Base-by-base conservation (phyloP, 2,113 vertebrate species). In the Myrmophylax atrothorax region DNA sequence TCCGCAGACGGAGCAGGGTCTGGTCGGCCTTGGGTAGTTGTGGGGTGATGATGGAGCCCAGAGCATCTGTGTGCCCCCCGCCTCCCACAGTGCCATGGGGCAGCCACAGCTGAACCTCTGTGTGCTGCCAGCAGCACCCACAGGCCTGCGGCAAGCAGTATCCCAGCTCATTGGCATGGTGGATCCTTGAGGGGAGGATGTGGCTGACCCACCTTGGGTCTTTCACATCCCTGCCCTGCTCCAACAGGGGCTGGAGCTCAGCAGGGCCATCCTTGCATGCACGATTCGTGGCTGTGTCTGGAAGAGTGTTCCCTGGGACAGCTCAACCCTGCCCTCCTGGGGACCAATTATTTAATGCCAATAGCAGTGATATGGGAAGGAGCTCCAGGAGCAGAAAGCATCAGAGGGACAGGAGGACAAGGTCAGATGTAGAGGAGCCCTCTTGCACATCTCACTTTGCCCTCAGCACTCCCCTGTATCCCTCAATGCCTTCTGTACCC, bases 141-240 rank as follows among this genome's bases (percentile, higher is more conserved):
- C 6, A 7, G 35, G 9, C 49, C 55, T 52, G 67, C 1, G 0
- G 72, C 46, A 26, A 70, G 56, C 22, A 1, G 35, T 0, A 4
- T 33, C 76, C 46, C 76, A 69, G 67, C 50, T 62, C 25, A 5
- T 12, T 14, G 5, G 24, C 22, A 1, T 12, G 19, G 42, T 29
- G 20, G 15, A 33, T 15, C 52, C 44, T 35, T 1, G 0, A 6
- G 24, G 53, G 37, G 11, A 58, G 23, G 35, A 49, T 2, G 10
- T 50, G 80, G 18, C 64, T 68, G 59, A 23, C 31, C 26, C 31
- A 11, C 4, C 47, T 24, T 7, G 15, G 44, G 23, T 73, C 60
- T 50, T 25, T 40, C 72, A 66, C 66, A 35, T 69, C 78, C 47
- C 58, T 50, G 52, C 11, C 14, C 2, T 6, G 18, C 28, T 76